A percentile compares a stretch with the other conserved stretches of the same genome.
Evolutionary conservation across 2,888 invertebrate genomes (phyloP).

Genomic region (Lithosia quadra): DNA sequence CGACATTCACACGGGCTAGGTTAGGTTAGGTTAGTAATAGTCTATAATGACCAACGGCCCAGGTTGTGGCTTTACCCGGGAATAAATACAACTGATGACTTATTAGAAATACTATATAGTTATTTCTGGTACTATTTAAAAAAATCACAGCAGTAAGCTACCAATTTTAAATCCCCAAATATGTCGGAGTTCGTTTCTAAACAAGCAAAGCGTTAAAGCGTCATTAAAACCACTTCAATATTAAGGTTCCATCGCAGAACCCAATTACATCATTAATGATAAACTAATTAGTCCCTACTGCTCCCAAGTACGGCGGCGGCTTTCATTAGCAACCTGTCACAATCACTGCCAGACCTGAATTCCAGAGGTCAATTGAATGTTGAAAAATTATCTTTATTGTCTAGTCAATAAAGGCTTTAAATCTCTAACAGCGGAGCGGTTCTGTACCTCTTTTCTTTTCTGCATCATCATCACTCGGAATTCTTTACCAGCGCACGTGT

Average conservation of each 20-base stretch:
- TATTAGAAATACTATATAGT: too few species aligned
- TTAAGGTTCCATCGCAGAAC: constrained; percentile 8
- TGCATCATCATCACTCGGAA: too few species aligned
- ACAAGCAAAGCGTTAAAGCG: background rate
- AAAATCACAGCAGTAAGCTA: too few species aligned
- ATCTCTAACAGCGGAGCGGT: background rate
- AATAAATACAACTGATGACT: too few species aligned
- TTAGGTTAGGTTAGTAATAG: too few species aligned
- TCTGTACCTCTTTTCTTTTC: too few species aligned
- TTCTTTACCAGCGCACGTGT: too few species aligned
- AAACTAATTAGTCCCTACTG: constrained; percentile 16
- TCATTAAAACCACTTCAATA: constrained; percentile 2
- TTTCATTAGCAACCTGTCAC: constrained; percentile 10
- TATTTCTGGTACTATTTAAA: too few species aligned
- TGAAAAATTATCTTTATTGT: background rate
- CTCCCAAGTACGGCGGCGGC: background rate
- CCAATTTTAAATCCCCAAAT: background rate
- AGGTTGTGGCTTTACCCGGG: too few species aligned
- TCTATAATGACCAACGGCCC: too few species aligned
- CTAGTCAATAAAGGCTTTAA: background rate
- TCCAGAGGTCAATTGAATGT: background rate
- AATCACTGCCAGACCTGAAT: background rate
- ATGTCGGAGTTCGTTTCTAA: background rate
- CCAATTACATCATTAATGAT: constrained; percentile 26
- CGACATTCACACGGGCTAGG: too few species aligned